Evolutionary conservation across 2,113 vertebrate species (phyloP).

Genomic region (Sitta europaea): DNA sequence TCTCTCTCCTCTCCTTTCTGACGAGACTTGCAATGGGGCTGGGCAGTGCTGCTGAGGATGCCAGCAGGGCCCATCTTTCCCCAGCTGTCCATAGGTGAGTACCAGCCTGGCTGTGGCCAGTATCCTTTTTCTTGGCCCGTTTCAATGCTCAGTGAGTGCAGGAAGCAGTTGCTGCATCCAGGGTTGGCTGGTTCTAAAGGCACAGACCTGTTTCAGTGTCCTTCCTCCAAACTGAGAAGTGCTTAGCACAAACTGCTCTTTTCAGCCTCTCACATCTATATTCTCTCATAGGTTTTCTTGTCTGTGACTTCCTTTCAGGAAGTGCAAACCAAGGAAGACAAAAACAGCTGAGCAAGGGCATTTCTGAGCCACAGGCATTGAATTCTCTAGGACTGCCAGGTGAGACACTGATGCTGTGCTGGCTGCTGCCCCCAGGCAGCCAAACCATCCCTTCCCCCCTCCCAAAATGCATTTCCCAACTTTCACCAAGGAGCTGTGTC

Average conservation of each 20-base stretch:
- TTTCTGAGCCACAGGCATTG: not conserved
- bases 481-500: accelerated
- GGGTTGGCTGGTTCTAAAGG: not conserved
- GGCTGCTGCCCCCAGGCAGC: not conserved
- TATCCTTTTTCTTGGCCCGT: not conserved
- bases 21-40: not conserved
- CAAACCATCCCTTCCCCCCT: not conserved
- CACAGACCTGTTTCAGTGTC: not conserved
- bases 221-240: not conserved
- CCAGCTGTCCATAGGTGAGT: not conserved
- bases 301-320: not conserved
- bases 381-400: not conserved
- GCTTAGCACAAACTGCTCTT: not conserved
- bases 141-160: not conserved
- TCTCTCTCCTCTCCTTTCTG: not conserved
- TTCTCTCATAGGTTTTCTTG: not conserved
- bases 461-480: not conserved
- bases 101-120: not conserved
- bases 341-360: not conserved
- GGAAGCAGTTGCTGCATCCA: not conserved
- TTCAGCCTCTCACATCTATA: not conserved
- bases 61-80: not conserved
- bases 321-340: not conserved
- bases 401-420: not conserved
- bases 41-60: not conserved